These are phyloP conservation scores for Schizopygopsis pylzovi DNA, from an alignment of 2,797 vertebrate species.

Conservation along the genomic window DNA sequence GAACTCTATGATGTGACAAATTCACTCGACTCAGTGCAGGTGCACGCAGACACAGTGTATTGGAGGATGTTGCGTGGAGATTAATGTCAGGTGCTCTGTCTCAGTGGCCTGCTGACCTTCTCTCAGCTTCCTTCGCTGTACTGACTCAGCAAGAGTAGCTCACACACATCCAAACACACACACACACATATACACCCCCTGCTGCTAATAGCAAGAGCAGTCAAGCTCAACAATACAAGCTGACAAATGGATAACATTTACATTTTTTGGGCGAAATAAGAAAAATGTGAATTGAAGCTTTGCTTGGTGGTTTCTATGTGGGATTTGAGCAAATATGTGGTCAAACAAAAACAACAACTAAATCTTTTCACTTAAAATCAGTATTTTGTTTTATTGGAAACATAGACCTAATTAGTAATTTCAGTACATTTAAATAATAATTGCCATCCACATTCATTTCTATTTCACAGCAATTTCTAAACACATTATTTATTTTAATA, in stretches of 20 bases:
- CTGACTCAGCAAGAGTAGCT: slow-evolving; percentile 81
- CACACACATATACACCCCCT: background rate
- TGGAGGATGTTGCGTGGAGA: slow-evolving; percentile 54
- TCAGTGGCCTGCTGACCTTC: slow-evolving; percentile 71
- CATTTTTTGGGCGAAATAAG: too few species aligned
- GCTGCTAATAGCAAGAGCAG: background rate
- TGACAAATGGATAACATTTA: background rate
- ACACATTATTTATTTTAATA: background rate
- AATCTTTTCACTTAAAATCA: background rate
- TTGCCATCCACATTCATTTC: background rate
- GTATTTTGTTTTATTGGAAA: background rate
- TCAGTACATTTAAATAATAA: background rate
- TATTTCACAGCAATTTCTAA: background rate
- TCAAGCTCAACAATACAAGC: background rate
- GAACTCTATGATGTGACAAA: background rate
- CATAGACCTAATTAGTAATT: background rate
- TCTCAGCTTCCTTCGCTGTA: slow-evolving; percentile 71
- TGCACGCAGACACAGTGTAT: slow-evolving; percentile 23
- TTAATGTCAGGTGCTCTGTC: slow-evolving; percentile 54
- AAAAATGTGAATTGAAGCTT: background rate
- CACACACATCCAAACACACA: slow-evolving; percentile 50
- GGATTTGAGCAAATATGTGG: too few species aligned
- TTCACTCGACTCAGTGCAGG: background rate
- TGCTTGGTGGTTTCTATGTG: background rate
- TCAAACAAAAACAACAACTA: background rate